Conservation (phyloP, 2,888 invertebrate genomes). For the Brachyopa scutellaris region DNA sequence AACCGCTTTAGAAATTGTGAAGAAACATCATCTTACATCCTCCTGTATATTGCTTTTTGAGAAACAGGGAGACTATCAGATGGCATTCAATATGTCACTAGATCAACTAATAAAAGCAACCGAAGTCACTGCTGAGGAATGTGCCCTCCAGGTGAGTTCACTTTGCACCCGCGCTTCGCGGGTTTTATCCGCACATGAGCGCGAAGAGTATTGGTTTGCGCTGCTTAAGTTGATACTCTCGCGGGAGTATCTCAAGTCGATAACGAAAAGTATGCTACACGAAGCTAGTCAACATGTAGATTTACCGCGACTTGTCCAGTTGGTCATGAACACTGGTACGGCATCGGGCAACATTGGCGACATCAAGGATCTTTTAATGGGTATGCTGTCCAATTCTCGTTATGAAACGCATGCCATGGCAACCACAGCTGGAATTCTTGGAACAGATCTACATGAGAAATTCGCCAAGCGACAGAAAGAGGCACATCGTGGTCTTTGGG, state of each 20-base stretch:
- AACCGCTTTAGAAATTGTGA: conserved; percentile 85
- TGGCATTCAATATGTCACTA: conserved; percentile 86
- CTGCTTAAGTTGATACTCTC: conserved; percentile 81
- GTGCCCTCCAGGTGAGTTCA: conserved; percentile 76
- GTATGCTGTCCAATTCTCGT: conserved; percentile 89
- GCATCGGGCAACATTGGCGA: conserved; percentile 84
- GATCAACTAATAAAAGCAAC: conserved; percentile 78
- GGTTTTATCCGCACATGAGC: conserved; percentile 80
- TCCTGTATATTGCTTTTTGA: conserved; percentile 89
- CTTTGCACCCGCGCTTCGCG: conserved; percentile 82
- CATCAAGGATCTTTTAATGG: conserved; percentile 84
- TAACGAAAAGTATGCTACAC: conserved; percentile 83
- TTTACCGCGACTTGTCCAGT: conserved; percentile 84
- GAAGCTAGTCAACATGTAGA: conserved; percentile 84
- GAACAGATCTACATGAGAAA: conserved; percentile 86
- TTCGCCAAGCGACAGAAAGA: conserved; percentile 77
- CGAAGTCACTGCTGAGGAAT: conserved; percentile 72
- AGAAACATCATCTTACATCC: conserved; percentile 84
- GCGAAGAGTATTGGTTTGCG: conserved; percentile 83
- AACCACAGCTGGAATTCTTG: conserved; percentile 85
- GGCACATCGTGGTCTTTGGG: conserved; percentile 79
- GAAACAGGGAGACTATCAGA: conserved; percentile 87
- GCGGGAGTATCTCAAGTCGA: conserved; percentile 80
- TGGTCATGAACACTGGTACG: conserved; percentile 83
- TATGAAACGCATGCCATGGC: conserved; percentile 89